A percentile compares a stretch with the other conserved stretches of the same genome.
phyloP scores from a whole-genome alignment of 2,113 vertebrate genomes.

The Vidua macroura region DNA sequence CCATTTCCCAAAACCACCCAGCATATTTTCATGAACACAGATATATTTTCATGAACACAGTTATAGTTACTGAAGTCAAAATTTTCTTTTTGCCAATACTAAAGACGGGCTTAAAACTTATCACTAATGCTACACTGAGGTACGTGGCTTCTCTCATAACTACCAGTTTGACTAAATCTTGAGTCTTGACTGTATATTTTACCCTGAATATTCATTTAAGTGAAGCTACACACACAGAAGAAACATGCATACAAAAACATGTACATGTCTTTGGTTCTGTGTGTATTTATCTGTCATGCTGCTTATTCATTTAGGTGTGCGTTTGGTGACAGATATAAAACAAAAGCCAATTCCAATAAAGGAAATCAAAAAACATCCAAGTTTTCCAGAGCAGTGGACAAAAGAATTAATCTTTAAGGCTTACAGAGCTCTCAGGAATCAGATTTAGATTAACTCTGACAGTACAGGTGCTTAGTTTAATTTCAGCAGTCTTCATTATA shows the following conservation, averaged over 20 bases:
- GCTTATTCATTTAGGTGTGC: background rate
- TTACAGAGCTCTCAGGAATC: background rate
- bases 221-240: background rate
- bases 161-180: background rate
- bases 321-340: background rate
- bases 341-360: background rate
- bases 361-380: background rate
- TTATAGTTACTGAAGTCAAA: background rate
- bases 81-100: background rate
- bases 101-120: background rate
- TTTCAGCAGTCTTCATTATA: background rate
- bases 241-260: background rate
- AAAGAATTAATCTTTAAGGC: background rate
- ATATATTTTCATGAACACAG: background rate
- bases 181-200: background rate
- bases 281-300: background rate
- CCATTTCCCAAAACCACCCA: background rate
- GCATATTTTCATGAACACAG: background rate
- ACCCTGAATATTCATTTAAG: background rate
- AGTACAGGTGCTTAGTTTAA: background rate
- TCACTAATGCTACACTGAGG: background rate
- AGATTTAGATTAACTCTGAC: background rate
- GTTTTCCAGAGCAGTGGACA: background rate
- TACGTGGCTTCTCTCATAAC: background rate
- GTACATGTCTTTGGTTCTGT: background rate